Conservation (phyloP, 2,888 invertebrate genomes). For the Labia minor region DNA sequence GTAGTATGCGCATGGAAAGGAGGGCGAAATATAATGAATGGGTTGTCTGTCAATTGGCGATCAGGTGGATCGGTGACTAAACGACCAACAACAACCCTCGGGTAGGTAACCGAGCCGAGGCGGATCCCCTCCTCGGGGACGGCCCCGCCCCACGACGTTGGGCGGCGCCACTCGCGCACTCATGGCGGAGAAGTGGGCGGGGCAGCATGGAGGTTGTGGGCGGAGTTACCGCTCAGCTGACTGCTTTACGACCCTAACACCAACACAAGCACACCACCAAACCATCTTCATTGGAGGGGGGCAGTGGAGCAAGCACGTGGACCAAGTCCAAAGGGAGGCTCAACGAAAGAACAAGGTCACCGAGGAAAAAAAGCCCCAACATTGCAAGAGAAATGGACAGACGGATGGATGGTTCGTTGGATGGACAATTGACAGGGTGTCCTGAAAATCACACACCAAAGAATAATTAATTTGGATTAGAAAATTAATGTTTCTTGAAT, state of each 20-base stretch:
- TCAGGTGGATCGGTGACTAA: neutral
- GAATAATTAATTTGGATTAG: too few relatives aligned
- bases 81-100: neutral
- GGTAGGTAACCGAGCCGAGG: neutral
- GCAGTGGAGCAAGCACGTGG: neutral
- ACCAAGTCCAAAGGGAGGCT: too few relatives aligned
- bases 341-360: too few relatives aligned
- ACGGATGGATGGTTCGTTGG: too few relatives aligned
- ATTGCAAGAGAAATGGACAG: too few relatives aligned
- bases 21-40: too few relatives aligned
- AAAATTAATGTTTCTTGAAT: too few relatives aligned
- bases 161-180: neutral
- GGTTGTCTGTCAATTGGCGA: neutral
- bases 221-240: neutral
- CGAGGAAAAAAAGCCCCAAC: too few relatives aligned
- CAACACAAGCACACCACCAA: neutral
- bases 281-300: neutral
- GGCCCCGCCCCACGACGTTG: neutral
- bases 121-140: neutral
- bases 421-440: too few relatives aligned
- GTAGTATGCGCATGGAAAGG: too few relatives aligned
- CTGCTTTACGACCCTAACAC: neutral
- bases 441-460: too few relatives aligned
- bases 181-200: constrained; percentile 3
- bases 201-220: neutral